phyloP scores from a whole-genome alignment of 2,797 vertebrate species.

The Danio choprae region DNA sequence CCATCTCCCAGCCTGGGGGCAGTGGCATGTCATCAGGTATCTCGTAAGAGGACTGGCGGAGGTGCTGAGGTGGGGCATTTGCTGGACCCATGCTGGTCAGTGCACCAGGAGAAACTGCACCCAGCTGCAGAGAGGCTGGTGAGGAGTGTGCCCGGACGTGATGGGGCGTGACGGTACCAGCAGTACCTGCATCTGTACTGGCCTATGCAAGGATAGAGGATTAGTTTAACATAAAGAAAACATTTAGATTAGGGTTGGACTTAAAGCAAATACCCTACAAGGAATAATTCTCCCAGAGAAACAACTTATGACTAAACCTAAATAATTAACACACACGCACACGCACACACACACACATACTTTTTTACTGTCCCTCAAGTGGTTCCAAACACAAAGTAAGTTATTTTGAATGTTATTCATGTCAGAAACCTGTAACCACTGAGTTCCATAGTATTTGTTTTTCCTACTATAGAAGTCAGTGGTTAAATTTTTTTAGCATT shows the following conservation, averaged over 20 bases:
- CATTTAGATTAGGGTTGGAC: slow-evolving; percentile 11
- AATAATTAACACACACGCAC: neutral
- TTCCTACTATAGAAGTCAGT: too few relatives aligned
- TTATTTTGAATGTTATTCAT: too few relatives aligned
- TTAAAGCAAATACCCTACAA: slow-evolving; percentile 16
- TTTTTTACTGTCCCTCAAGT: too few relatives aligned
- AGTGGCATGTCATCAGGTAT: slow-evolving; percentile 94
- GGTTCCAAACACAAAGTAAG: too few relatives aligned
- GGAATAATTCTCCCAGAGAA: neutral
- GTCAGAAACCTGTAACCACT: too few relatives aligned
- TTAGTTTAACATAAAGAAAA: neutral
- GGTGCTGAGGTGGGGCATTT: slow-evolving; percentile 87
- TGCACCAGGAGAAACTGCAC: slow-evolving; percentile 85
- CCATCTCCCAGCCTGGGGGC: slow-evolving; percentile 98
- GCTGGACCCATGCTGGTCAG: slow-evolving; percentile 83
- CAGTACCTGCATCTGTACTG: slow-evolving; percentile 92
- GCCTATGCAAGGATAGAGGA: slow-evolving; percentile 74
- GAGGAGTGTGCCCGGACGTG: slow-evolving; percentile 98
- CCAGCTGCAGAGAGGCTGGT: slow-evolving; percentile 93
- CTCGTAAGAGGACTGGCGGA: slow-evolving; percentile 95
- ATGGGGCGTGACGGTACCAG: slow-evolving; percentile 89
- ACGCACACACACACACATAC: neutral
- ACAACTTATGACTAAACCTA: neutral
- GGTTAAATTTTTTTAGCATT: too few relatives aligned
- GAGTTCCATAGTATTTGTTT: too few relatives aligned